A percentile compares a stretch with the other conserved stretches of the same genome.
Conservation (phyloP, 2,888 invertebrate species). For the Lysandra coridon region DNA sequence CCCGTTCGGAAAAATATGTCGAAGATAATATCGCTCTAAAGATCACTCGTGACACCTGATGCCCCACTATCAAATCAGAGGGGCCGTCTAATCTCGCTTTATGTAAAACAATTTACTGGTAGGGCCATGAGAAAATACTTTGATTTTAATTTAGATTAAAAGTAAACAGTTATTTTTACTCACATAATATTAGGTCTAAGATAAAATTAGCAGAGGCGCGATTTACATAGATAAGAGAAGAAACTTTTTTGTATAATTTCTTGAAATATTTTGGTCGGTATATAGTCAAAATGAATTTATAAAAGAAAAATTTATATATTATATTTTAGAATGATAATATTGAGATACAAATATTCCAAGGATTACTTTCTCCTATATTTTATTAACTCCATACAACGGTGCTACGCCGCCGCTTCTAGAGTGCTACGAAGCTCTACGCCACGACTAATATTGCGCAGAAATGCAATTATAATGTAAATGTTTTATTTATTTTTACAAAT, state of each 20-base stretch:
- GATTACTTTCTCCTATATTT: too few species aligned
- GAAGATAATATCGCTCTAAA: conserved; percentile 68
- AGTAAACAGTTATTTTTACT: neutral
- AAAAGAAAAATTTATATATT: too few species aligned
- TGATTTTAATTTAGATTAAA: conserved; percentile 16
- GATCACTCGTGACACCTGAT: conserved; percentile 76
- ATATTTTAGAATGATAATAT: too few species aligned
- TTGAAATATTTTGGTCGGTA: neutral
- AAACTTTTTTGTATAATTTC: neutral
- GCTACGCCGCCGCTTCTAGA: neutral
- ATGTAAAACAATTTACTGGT: conserved; percentile 35
- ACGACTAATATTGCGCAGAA: neutral
- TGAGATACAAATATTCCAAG: too few species aligned
- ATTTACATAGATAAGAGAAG: neutral
- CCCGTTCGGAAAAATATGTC: conserved; percentile 67
- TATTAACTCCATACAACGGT: neutral
- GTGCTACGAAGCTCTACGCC: conserved; percentile 5
- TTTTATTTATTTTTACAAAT: neutral
- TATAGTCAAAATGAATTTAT: too few species aligned
- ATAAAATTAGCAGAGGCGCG: neutral
- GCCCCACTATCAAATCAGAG: conserved; percentile 56
- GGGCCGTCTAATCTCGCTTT: conserved; percentile 50
- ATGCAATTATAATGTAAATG: neutral
- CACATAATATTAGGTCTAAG: neutral
- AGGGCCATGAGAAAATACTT: conserved; percentile 1